phyloP scores from a whole-genome alignment of 1,140 invertebrate genomes.

The Steinernema feltiae region DNA sequence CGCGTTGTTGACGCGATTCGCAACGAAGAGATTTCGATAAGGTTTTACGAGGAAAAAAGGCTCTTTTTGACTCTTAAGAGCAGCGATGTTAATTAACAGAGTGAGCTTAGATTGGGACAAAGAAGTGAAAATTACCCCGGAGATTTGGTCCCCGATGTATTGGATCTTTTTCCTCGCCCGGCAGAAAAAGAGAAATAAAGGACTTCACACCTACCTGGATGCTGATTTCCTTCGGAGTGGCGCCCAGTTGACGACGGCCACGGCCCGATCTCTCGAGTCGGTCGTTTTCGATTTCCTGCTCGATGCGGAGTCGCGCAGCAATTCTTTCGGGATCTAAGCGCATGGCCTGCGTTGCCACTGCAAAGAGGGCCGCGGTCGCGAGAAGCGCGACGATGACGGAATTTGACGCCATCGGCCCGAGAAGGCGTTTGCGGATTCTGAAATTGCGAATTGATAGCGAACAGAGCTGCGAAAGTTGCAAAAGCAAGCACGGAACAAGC shows the following conservation, averaged over 20 bases:
- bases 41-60: too few relatives aligned
- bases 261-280: slow-evolving; percentile 25
- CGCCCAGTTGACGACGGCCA: slow-evolving; percentile 26
- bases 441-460: neutral
- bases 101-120: too few relatives aligned
- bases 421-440: slow-evolving; percentile 10
- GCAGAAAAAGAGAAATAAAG: neutral
- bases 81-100: too few relatives aligned
- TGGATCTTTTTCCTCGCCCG: too few relatives aligned
- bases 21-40: too few relatives aligned
- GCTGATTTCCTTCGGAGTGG: slow-evolving; percentile 52
- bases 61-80: too few relatives aligned
- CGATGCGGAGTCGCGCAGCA: slow-evolving; percentile 49
- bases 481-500: neutral
- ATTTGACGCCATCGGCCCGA: neutral
- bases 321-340: slow-evolving; percentile 51
- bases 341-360: slow-evolving; percentile 24
- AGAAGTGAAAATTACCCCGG: too few relatives aligned
- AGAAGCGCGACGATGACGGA: neutral
- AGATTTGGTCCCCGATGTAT: too few relatives aligned
- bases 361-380: neutral
- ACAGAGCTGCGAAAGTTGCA: neutral
- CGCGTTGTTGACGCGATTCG: too few relatives aligned
- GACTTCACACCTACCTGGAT: slow-evolving; percentile 42
- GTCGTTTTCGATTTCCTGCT: slow-evolving; percentile 35